Evolutionary conservation across 1,140 invertebrate species (phyloP), one percentile per base, ranked within the genome.

Genomic region (Chlorops oryzae): DNA sequence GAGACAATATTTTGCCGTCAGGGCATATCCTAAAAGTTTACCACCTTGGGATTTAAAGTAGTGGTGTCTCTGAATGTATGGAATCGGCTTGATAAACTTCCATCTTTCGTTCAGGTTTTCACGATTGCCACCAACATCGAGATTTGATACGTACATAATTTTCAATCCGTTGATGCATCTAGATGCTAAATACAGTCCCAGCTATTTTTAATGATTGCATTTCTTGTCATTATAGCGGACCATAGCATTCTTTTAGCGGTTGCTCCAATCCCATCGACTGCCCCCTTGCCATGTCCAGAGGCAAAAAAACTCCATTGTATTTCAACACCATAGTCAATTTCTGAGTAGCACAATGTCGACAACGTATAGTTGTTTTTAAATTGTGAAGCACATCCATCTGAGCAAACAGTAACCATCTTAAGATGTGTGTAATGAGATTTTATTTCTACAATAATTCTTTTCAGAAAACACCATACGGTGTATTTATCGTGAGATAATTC

Each of bases 241-340:
- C 35, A 37, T 15, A 37, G 35, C 5, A 18, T 37, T 37, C 35
- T 7, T 37, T 37, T 37, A 5, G 35, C 13, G n/a, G 35, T 37
- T 37, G 35, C 35, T 37, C 35, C 28, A 13, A n/a, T n/a, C n/a
- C n/a, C n/a, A n/a, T n/a, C n/a, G n/a, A n/a, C n/a, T n/a, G n/a
- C n/a, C 35, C 35, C 35, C 13, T 37, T 37, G 20, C 35, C 35
- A 37, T 37, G 35, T n/a, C 35, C 35, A 37, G 35, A 37, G 13
- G 35, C 35, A 37, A 37, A 37, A 37, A 37, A 37, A 37, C 35
- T 37, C 35, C 35, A 37, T 15, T n/a, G n/a, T 10, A 37, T 37
- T 37, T 37, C 35, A 37, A n/a, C 35, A 37, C 6, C 35, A n/a
- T 18, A 37, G 35, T 37, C 35, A 6, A 5, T 6, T 37, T 10